Evolutionary conservation across 2,797 vertebrate species (phyloP).

Genomic region (Fistularia tabacaria): DNA sequence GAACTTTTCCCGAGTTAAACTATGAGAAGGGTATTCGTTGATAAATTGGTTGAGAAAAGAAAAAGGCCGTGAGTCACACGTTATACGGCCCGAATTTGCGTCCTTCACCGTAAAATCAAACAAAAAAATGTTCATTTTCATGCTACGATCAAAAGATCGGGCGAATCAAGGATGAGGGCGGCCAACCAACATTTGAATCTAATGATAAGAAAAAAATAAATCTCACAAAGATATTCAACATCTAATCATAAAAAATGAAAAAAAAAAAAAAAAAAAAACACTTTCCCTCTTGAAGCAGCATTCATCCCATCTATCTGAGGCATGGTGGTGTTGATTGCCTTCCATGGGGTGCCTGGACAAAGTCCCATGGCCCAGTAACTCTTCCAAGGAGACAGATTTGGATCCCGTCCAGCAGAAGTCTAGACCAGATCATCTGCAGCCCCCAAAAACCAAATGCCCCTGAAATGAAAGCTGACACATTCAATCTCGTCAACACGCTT

Average conservation of each 20-base stretch:
- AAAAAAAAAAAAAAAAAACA: conserved; percentile 17
- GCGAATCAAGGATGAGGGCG: conserved; percentile 11
- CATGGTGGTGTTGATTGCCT: conserved; percentile 52
- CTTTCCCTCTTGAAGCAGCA: conserved; percentile 31
- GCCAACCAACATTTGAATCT: conserved; percentile 15
- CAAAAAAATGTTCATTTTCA: conserved; percentile 9
- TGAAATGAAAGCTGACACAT: conserved; percentile 72
- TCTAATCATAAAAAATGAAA: conserved; percentile 26
- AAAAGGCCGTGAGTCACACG: no score
- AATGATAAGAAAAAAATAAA: conserved; percentile 27
- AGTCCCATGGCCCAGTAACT: conserved; percentile 67
- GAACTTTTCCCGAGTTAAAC: conserved; percentile 64
- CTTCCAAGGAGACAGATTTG: conserved; percentile 72
- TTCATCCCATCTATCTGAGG: conserved; percentile 46
- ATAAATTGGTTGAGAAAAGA: no score
- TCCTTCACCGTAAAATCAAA: conserved; percentile 1
- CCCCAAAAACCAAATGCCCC: conserved; percentile 47
- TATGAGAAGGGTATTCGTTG: conserved; percentile 41
- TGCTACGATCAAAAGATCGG: conserved; percentile 22
- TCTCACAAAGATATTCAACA: conserved; percentile 34
- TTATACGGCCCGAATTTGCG: no score
- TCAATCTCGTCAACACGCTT: conserved; percentile 60
- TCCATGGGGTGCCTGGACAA: conserved; percentile 65
- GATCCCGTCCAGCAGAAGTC: conserved; percentile 64
- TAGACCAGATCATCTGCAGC: conserved; percentile 63